Conservation (phyloP, 2,113 vertebrate genomes). For the Tonatia bakeri region DNA sequence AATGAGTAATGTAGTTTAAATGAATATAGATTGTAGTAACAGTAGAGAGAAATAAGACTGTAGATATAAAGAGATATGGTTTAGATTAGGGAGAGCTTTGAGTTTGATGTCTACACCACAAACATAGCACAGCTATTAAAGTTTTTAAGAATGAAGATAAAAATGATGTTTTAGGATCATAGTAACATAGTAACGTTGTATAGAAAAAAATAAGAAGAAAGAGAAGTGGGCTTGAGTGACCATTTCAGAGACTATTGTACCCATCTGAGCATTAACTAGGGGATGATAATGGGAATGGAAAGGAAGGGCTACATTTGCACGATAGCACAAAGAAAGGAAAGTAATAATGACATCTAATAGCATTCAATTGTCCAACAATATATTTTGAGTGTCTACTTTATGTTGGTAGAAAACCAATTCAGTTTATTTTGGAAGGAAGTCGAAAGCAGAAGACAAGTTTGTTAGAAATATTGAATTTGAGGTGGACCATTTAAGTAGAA, state of each 20-base stretch:
- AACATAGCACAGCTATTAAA: neutral
- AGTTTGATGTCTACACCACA: neutral
- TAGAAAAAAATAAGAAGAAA: neutral
- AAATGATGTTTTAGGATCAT: neutral
- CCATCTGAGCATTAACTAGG: neutral
- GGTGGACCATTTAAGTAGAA: neutral
- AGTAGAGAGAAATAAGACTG: neutral
- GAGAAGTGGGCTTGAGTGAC: neutral
- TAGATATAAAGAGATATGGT: neutral
- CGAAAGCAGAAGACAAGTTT: neutral
- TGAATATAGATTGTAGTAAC: neutral
- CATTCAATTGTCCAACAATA: neutral
- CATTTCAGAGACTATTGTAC: neutral
- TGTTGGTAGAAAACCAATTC: neutral
- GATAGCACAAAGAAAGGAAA: neutral
- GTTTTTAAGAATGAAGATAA: neutral
- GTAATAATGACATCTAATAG: neutral
- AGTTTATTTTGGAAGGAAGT: neutral
- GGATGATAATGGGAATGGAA: neutral
- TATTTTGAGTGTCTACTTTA: neutral
- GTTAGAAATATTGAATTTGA: neutral
- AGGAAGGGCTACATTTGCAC: neutral
- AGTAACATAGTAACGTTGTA: neutral
- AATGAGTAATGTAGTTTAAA: neutral
- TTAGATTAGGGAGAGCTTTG: neutral